These are phyloP conservation scores for Bombus balteatus DNA, from an alignment of 1,140 invertebrate species.

Conservation along the genomic window DNA sequence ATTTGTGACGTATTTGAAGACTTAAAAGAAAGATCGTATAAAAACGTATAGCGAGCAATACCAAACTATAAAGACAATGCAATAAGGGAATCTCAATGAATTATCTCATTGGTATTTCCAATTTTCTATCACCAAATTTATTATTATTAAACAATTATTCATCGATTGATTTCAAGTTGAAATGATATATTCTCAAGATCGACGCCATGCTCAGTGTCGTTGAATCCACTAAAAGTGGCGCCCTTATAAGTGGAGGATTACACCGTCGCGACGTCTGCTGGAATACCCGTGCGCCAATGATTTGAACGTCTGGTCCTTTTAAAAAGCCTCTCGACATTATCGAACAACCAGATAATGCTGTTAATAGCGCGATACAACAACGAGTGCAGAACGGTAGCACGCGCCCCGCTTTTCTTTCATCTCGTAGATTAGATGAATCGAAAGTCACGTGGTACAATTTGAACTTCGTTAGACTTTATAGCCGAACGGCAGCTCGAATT, in stretches of 20 bases:
- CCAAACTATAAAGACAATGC: background rate
- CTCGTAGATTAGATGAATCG: conserved; percentile 31
- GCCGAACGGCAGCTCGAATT: background rate
- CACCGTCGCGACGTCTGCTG: conserved; percentile 44
- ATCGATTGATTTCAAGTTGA: background rate
- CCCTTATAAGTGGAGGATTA: conserved; percentile 47
- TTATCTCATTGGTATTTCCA: no score
- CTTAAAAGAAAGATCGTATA: background rate
- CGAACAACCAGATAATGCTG: conserved; percentile 46
- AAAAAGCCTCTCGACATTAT: conserved; percentile 59
- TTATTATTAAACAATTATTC: background rate
- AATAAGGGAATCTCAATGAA: background rate
- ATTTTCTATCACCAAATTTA: background rate
- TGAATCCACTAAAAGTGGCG: conserved; percentile 50
- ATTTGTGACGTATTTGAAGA: background rate
- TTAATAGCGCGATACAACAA: conserved; percentile 45
- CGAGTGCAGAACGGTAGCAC: conserved; percentile 29
- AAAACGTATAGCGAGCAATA: background rate
- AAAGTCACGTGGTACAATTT: conserved; percentile 24
- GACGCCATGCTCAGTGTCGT: conserved; percentile 12
- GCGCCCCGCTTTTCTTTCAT: conserved; percentile 40
- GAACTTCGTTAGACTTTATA: background rate
- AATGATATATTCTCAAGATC: background rate
- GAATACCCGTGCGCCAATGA: conserved; percentile 52
- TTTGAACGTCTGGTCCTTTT: conserved; percentile 53